Percentiles rank a stretch among this genome's conserved stretches.
Evolutionary conservation across 2,888 invertebrate species (phyloP).

Genomic region (Ectemnius lituratus): DNA sequence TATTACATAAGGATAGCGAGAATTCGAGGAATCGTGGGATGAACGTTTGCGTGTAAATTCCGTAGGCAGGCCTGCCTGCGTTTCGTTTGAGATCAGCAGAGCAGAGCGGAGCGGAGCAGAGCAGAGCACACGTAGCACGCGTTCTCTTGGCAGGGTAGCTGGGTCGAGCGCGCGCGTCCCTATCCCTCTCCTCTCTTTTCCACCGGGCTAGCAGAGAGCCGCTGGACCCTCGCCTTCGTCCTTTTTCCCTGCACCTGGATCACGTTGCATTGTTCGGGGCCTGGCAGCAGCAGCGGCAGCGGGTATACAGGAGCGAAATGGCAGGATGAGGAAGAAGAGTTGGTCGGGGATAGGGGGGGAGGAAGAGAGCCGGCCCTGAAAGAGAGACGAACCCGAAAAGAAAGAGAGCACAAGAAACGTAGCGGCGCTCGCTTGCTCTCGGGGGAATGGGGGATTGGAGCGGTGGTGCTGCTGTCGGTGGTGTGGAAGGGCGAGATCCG

Average conservation of each 20-base stretch:
- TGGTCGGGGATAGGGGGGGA: not conserved
- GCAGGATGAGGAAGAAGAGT: constrained; percentile 24
- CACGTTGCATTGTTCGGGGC: constrained; percentile 58
- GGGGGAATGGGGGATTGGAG: constrained; percentile 11
- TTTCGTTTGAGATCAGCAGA: no score
- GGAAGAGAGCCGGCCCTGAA: constrained; percentile 37
- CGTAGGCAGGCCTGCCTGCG: no score
- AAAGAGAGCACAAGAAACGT: constrained; percentile 41
- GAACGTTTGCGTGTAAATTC: no score
- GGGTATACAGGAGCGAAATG: constrained; percentile 56
- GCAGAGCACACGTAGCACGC: no score
- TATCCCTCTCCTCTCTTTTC: not conserved
- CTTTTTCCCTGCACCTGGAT: constrained; percentile 58
- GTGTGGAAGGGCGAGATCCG: constrained; percentile 14
- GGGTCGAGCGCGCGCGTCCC: not conserved
- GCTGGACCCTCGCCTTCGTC: constrained; percentile 24
- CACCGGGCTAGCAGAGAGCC: not conserved
- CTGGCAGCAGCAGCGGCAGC: constrained; percentile 21
- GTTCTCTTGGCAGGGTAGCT: no score
- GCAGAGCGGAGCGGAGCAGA: no score
- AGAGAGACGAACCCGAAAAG: constrained; percentile 48
- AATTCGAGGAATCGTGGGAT: no score
- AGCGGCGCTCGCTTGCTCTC: not conserved
- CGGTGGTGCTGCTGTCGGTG: constrained; percentile 7
- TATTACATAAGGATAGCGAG: no score